Base-by-base conservation (phyloP, 2,888 invertebrate genomes). In the Trichopria drosophilae region DNA sequence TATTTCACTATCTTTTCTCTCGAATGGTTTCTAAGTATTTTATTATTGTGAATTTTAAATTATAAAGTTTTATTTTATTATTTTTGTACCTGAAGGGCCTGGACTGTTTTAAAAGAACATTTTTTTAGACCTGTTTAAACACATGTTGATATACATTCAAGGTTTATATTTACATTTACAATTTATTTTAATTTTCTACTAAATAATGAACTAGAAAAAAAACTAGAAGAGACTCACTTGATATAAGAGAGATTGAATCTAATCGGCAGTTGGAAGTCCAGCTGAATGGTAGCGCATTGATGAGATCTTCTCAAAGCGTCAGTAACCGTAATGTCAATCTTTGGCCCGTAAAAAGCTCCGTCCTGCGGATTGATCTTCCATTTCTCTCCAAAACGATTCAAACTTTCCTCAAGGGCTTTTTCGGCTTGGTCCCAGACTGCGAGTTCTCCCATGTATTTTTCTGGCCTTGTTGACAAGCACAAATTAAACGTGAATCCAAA, bases 341-440 rank as follows among this genome's bases (percentile, higher is more conserved):
- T 99, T 1, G 99, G 99, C 0, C 99, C 99, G 78, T 99, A 99
- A 80, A 99, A 99, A 0, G 99, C 99, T 1, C 99, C 99, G 78
- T 99, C 99, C 0, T 91, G 87, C 0, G 91, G 91, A 78, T 96
- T 98, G 60, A 92, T 77, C 51, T 85, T 86, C 97, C 97, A 99
- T 1, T 88, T 85, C 62, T 83, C 78, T 1, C 93, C 94, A 75
- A 92, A 95, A 45, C 82, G 83, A 69, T 96, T 82, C 29, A 99
- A 81, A 42, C 93, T 90, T 19, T 92, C 89, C 26, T 82, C 84
- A 44, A 97, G 76, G 40, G 93, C 91, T 77, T 90, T 90, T 72
- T 96, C 95, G 0, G 97, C 97, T 45, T 85, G 80, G 70, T 97
- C 82, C 98, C 98, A 98, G n/a, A 89, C 82, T 29, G 82, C 84